Base-by-base conservation (phyloP, 2,888 invertebrate species). In the Plagiodera versicolora region DNA sequence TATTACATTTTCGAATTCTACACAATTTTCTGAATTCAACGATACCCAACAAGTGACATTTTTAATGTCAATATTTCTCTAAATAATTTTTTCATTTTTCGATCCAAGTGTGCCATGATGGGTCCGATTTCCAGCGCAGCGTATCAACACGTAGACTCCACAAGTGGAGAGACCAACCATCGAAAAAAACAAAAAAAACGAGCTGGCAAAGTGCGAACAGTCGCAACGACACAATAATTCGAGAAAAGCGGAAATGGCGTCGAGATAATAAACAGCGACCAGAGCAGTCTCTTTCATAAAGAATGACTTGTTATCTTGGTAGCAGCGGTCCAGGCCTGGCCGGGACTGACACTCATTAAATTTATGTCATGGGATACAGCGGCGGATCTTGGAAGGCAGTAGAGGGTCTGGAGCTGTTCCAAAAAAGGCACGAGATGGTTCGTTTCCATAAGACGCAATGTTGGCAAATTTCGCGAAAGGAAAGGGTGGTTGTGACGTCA, bases 241-340 rank as follows among this genome's bases (percentile, higher is more conserved):
- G 61, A 60, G 57, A 56, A 58, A n/a, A n/a, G 58, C 59, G 63
- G 67, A 65, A 65, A 61, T 65, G 67, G 55, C 63, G 63, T 65
- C 60, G 53, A 61, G 61, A 64, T 67, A 67, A 67, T 67, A 65
- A 65, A 65, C 65, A 65, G 58, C 56, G 58, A 56, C 53, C 62
- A 62, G 39, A 8, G 20, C 64, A 64, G 60, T 53, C 65, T 62
- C 56, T 61, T 54, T 61, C 59, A 58, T 67, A 67, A 67, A 67
- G 67, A 67, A 65, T 65, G 65, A 65, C 67, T 67, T 65, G 67
- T 67, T 67, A 67, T 65, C 65, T 63, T 59, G 67, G 56, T 57
- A 48, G n/a, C 57, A 56, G 52, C 58, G 55, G 58, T 39, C 57
- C 51, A 45, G 47, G 48, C 51, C n/a, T n/a, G 61, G 58, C 61